Evolutionary conservation across 92 coral and sea anemone species (phyloP), one percentile per base, ranked within the genome.

Genomic region (Montipora capitata): DNA sequence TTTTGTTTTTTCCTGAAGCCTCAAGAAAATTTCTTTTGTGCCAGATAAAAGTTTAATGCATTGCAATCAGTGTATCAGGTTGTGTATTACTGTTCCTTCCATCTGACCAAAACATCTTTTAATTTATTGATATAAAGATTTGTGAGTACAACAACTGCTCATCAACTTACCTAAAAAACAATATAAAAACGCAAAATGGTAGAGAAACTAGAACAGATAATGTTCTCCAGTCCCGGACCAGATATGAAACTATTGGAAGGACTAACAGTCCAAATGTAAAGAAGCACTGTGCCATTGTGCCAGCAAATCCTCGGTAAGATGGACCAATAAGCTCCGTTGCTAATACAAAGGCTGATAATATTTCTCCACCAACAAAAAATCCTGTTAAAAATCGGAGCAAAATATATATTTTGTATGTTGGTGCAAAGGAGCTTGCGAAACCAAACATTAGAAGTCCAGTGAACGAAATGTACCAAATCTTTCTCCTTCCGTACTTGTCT

Each of bases 271-370:
- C 99, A n/a, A 90, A 85, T 10, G 99, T 96, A 75, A 96, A 96
- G 67, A 96, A 96, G 41, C 99, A 96, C 76, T 96, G 98, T 0
- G 98, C 94, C 93, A 96, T 78, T 2, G 92, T 91, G 7, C 99
- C 99, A 61, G 97, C 98, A 89, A 96, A 92, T 5, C 99, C 99
- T 62, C 99, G 84, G 74, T 96, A 95, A 8, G 99, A 95, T 7
- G 99, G 99, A 35, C 99, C 99, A 81, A 96, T 92, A 40, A 96
- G 95, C 84, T 96, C 99, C 66, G 98, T 96, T 27, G 98, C 98
- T 44, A 96, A 74, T 3, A 96, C 99, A 94, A 96, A 96, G 6
- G 98, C 99, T 18, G 98, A 87, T 58, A 96, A 80, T 41, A 96
- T 89, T 69, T 94, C 98, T 65, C 99, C 99, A 82, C 99, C 99